These are phyloP conservation scores for Pseudochirops cupreus DNA, from an alignment of 2,797 vertebrate genomes.

Conservation along the genomic window DNA sequence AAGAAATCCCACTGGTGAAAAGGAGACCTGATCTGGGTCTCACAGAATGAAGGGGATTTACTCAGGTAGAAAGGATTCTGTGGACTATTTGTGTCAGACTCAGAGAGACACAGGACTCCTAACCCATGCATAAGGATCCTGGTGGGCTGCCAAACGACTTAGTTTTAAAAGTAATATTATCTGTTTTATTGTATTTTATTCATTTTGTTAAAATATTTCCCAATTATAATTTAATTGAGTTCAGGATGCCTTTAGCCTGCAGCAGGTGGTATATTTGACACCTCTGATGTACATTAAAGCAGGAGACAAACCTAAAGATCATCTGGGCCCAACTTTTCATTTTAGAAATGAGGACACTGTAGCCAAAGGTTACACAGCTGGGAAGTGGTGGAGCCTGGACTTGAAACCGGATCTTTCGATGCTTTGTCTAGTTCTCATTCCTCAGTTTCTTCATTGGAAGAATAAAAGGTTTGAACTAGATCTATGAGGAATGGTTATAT, in stretches of 20 bases:
- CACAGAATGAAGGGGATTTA: background rate
- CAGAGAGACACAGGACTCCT: background rate
- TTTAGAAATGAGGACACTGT: background rate
- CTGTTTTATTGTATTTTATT: background rate
- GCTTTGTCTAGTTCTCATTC: background rate
- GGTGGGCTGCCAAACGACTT: background rate
- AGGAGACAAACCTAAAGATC: background rate
- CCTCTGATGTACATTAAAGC: background rate
- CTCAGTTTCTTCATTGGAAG: background rate
- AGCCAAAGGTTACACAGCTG: background rate
- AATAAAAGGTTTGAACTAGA: background rate
- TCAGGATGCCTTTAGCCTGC: background rate
- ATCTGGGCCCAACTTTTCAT: background rate
- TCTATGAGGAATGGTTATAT: background rate
- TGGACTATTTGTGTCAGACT: background rate
- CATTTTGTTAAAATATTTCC: background rate
- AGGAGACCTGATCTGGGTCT: background rate
- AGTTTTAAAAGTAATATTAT: background rate
- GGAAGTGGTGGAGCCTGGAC: background rate
- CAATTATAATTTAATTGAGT: background rate
- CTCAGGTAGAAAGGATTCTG: background rate
- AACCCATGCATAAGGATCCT: background rate
- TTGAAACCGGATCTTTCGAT: background rate
- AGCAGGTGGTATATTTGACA: background rate
- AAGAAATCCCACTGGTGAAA: background rate